Percentiles rank a stretch among this genome's conserved stretches.
These are phyloP conservation scores for Cebus imitator DNA, from an alignment of 2,113 vertebrate species.

Conservation along the genomic window DNA sequence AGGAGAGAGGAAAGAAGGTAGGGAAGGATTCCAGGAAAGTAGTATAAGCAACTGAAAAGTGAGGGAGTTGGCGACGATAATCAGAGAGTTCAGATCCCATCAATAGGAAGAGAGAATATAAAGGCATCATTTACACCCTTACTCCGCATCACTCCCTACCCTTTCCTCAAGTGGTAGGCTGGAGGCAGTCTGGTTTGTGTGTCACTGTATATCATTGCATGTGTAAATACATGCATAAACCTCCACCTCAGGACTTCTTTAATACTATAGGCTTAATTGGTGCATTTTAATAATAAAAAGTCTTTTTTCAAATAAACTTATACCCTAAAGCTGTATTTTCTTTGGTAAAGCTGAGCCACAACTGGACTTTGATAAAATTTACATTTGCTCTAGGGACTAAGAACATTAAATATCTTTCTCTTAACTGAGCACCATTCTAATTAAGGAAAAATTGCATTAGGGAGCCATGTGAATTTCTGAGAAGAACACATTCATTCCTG, in stretches of 20 bases:
- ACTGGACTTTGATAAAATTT: constrained; percentile 60
- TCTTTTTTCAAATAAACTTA: constrained; percentile 50
- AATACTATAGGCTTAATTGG: constrained; percentile 38
- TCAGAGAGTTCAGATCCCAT: background rate
- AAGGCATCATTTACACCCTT: background rate
- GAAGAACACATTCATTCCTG: constrained; percentile 73
- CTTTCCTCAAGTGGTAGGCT: background rate
- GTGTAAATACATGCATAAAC: background rate
- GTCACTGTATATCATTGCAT: background rate
- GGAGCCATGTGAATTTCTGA: constrained; percentile 64
- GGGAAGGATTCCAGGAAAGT: background rate
- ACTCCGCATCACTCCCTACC: background rate
- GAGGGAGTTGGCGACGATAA: background rate
- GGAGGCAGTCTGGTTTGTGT: background rate
- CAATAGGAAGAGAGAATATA: background rate
- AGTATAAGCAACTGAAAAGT: background rate
- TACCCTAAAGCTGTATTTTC: constrained; percentile 51
- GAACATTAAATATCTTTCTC: constrained; percentile 59
- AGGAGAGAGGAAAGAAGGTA: background rate
- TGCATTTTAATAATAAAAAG: constrained; percentile 62
- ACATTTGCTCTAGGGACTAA: constrained; percentile 51
- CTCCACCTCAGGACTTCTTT: background rate
- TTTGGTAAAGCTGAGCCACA: constrained; percentile 46
- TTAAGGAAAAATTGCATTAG: constrained; percentile 73
- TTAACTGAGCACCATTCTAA: constrained; percentile 59